Evolutionary conservation across 1,140 invertebrate species (phyloP).

Genomic region (Cecropterus lyciades): DNA sequence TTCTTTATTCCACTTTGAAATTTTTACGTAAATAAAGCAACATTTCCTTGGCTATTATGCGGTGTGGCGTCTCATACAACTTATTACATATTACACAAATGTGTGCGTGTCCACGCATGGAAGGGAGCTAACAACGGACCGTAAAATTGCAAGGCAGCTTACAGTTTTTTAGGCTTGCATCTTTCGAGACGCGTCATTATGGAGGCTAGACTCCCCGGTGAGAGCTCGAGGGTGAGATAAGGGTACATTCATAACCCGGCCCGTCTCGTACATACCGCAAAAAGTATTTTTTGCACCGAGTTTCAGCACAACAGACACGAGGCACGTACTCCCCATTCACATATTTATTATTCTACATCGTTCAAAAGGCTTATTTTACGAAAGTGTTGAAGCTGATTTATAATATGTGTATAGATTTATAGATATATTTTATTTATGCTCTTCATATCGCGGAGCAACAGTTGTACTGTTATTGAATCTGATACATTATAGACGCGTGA

Average conservation of each 20-base stretch:
- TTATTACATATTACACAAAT: slow-evolving; percentile 32
- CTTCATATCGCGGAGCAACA: slow-evolving; percentile 17
- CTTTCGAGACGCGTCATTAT: slow-evolving; percentile 79
- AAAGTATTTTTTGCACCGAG: slow-evolving; percentile 43
- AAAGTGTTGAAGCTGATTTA: slow-evolving; percentile 50
- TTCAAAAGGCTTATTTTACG: slow-evolving; percentile 49
- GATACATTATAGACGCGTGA: slow-evolving; percentile 29
- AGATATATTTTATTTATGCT: slow-evolving; percentile 33
- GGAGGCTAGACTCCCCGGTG: slow-evolving; percentile 57
- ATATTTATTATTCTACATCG: slow-evolving; percentile 41
- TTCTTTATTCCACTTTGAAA: slow-evolving; percentile 22
- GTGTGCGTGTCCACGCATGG: slow-evolving; percentile 42
- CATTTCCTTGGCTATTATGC: slow-evolving; percentile 34
- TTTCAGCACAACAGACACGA: slow-evolving; percentile 44
- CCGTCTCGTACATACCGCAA: slow-evolving; percentile 46
- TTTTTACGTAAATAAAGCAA: slow-evolving; percentile 23
- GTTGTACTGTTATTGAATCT: slow-evolving; percentile 30
- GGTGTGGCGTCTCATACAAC: slow-evolving; percentile 30
- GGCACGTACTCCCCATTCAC: slow-evolving; percentile 53
- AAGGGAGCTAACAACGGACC: slow-evolving; percentile 39
- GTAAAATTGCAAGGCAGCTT: slow-evolving; percentile 60
- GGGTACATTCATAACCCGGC: slow-evolving; percentile 46
- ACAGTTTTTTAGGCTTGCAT: slow-evolving; percentile 61
- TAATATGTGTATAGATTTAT: slow-evolving; percentile 47
- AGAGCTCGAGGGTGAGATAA: slow-evolving; percentile 56